These are phyloP conservation scores for Idaea biselata DNA, from an alignment of 2,888 invertebrate genomes.

Conservation along the genomic window DNA sequence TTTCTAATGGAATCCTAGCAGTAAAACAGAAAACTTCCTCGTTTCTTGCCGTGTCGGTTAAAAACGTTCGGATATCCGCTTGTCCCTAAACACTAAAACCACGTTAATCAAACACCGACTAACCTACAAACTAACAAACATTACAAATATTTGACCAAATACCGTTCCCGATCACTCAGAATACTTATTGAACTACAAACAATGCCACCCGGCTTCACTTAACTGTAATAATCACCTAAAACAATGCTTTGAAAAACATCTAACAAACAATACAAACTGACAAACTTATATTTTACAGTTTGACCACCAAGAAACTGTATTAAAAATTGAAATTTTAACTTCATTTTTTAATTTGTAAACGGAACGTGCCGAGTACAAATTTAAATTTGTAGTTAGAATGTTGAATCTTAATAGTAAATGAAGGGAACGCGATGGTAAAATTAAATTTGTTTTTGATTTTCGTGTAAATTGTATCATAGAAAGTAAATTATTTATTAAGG, in stretches of 20 bases:
- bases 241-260: conserved; percentile 10
- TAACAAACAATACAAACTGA: conserved; percentile 15
- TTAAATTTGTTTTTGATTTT: conserved; percentile 6
- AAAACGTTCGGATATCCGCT: neutral
- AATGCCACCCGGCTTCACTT: conserved; percentile 8
- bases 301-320: neutral
- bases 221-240: conserved; percentile 15
- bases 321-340: neutral
- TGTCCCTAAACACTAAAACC: neutral
- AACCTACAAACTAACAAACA: neutral
- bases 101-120: neutral
- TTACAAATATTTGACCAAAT: conserved; percentile 8
- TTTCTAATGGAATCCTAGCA: too few relatives aligned
- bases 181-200: conserved; percentile 16
- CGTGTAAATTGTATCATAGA: neutral
- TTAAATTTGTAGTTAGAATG: neutral
- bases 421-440: neutral
- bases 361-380: conserved; percentile 6
- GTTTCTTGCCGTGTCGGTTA: neutral
- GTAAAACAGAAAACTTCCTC: too few relatives aligned
- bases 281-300: conserved; percentile 6
- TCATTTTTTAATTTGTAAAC: conserved; percentile 7
- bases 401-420: conserved; percentile 4
- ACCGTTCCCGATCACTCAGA: conserved; percentile 11
- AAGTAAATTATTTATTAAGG: neutral